Base-by-base conservation (phyloP, 2,797 vertebrate genomes). In the Octomys mimax region DNA sequence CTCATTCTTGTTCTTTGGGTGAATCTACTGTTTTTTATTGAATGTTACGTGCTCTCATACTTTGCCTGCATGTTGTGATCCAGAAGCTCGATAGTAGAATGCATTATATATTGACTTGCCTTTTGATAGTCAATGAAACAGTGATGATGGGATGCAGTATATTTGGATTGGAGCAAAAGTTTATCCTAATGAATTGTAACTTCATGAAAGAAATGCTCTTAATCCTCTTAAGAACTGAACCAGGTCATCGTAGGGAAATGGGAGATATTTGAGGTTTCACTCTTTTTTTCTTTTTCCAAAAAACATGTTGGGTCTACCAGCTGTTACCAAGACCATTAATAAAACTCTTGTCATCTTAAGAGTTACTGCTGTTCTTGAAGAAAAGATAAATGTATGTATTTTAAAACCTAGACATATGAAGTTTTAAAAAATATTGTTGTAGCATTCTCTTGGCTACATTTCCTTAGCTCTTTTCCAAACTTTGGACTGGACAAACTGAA, bases 401-500 rank as follows among this genome's bases (percentile, higher is more conserved):
- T 98, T 98, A 28, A 98, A 96, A 91, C 97, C 94, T 97, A 92
- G 89, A 98, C 97, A 96, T 94, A 88, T 54, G 96, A 97, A 96
- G 90, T 54, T 96, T 97, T 98, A 97, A 96, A 18, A 96, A 97
- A 95, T 98, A 97, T 95, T 96, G 85, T 64, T 96, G 94, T 96
- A 98, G 92, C 97, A 73, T 97, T 98, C 97, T 98, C 82, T 96
- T 98, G 97, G 97, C 98, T 98, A 95, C 84, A 92, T 97, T 97
- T 95, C 82, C 36, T 97, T 94, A 89, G 89, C 59, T 98, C 82
- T 95, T 96, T 98, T 94, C 96, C 96, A 97, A 94, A 71, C 61
- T 94, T 97, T 87, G 87, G 90, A 46, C 89, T 93, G 91, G 85
- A 97, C 96, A 94, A 97, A 96, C 92, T 96, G 87, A 95, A 96